Base-by-base conservation (phyloP, 2,797 vertebrate genomes). In the Centroberyx gerrardi region DNA sequence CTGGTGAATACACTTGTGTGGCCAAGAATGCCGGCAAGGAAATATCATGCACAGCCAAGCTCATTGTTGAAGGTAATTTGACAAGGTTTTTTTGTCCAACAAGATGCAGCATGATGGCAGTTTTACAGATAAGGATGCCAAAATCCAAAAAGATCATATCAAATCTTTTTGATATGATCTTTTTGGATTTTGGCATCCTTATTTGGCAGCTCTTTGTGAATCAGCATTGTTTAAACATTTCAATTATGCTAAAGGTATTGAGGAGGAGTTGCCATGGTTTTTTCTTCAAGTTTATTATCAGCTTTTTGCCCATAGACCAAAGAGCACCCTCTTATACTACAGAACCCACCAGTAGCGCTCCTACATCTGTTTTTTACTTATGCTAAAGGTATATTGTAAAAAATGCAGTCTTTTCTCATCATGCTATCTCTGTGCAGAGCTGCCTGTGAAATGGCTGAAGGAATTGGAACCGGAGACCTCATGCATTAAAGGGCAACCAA, bases 1-100 rank as follows among this genome's bases (percentile, higher is more conserved):
- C 96, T 8, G 98, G 98, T 1, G 98, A 99, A 78, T 99, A 99
- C 86, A 98, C 97, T 49, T 99, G 98, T 76, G 95, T 99, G 27
- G 94, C 95, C 83, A 96, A 95, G 72, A 94, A 99, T 55, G 98
- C 97, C 51, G 98, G 98, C 81, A 99, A 98, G 89, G 98, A 99
- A 86, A 96, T 98, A 81, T 94, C 96, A 1, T 99, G 97, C 71
- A 97, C 95, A 4, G 98, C 98, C 74, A 99, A 97, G 89, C 96
- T 99, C 22, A 81, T 99, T 51, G 98, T 99, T 82, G 97, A 99
- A 98, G 98, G 98, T 99, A 97, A 67, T 44, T 3, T 17, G 17
- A 62, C 36, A 0, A 18, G 3, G 4, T 15, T 48, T 22, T 31
- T 56, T 61, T 31, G 46, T 33, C 4, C 2, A 36, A 63, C 27